Evolutionary conservation across 2,113 vertebrate genomes (phyloP), one percentile per base, ranked within the genome.

Genomic region (Polypterus senegalus): DNA sequence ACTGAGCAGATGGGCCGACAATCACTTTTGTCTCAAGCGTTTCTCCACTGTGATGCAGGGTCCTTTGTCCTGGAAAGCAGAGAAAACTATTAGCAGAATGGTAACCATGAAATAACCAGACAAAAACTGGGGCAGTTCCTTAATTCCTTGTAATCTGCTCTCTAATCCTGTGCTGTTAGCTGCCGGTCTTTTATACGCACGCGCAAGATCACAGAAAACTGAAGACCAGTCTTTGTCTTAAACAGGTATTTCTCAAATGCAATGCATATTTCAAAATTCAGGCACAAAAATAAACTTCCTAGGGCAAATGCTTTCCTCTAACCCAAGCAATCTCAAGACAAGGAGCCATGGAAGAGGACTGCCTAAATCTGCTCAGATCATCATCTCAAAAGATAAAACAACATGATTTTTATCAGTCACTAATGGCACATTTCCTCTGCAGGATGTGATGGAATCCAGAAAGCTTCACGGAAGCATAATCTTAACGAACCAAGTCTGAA

Each of bases 21-120:
- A 97, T 71, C 6, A 97, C 91, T 67, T 90, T 78, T 0, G 89
- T 89, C 71, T 97, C 90, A 77, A 97, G 76, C 3, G 89, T 67
- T 1, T 94, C 92, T 1, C 91, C 90, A 0, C 74, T 73, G 78
- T 97, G 91, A 70, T 91, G 89, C 57, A 98, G 85, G 7, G 89
- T 94, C 69, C 87, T 73, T 73, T 97, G 93, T 47, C 92, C 95
- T 98, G 69, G 0, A 61, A 43, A 47, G 58, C 65, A 68, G 73
- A 48, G 58, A 54, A 49, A 27, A 27, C 27, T 27, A 27, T 27
- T 27, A 27, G 27, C 27, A 27, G 27, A 27, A 27, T 27, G 27
- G 27, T 27, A 27, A 53, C 51, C 51, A 53, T 7, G 7, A 8
- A 7, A 53, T 7, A 53, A 53, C 51, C 51, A 53, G 10, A 7